These are phyloP conservation scores for Ericerus pela DNA, from an alignment of 1,140 invertebrate species.

Conservation along the genomic window DNA sequence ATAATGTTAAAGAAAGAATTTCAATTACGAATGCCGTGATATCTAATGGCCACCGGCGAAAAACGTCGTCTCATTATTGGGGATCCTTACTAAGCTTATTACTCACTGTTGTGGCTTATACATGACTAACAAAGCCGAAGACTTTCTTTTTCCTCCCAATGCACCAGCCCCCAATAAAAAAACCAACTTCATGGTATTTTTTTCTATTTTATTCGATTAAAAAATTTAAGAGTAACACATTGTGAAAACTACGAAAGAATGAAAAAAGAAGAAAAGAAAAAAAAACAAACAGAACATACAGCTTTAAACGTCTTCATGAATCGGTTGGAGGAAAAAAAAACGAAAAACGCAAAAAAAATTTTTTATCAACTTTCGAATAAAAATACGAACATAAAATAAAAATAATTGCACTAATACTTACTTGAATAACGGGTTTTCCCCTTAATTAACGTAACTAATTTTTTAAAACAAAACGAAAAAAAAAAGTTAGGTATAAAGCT, in stretches of 20 bases:
- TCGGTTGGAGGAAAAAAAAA: not conserved
- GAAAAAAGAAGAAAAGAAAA: not conserved
- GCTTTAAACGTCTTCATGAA: too few species aligned
- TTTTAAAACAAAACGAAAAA: conserved; percentile 7
- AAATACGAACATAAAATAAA: conserved; percentile 1
- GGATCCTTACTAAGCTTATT: too few species aligned
- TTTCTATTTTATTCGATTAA: conserved; percentile 2
- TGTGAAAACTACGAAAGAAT: conserved; percentile 10
- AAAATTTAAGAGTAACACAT: conserved; percentile 3
- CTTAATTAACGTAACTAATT: conserved; percentile 6
- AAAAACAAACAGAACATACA: conserved; percentile 1
- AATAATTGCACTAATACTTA: conserved; percentile 11
- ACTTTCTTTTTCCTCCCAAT: too few species aligned
- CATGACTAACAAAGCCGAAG: too few species aligned
- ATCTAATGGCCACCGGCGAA: too few species aligned
- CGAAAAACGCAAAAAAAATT: not conserved
- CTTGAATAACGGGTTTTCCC: too few species aligned
- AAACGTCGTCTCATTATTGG: too few species aligned
- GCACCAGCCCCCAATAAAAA: too few species aligned
- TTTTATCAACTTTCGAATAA: not conserved
- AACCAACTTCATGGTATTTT: not conserved
- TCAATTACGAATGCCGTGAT: too few species aligned
- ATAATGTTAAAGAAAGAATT: too few species aligned
- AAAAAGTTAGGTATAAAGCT: conserved; percentile 2
- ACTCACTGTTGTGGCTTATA: too few species aligned